Evolutionary conservation across 2,888 invertebrate species (phyloP).

Genomic region (Tipula unca): DNA sequence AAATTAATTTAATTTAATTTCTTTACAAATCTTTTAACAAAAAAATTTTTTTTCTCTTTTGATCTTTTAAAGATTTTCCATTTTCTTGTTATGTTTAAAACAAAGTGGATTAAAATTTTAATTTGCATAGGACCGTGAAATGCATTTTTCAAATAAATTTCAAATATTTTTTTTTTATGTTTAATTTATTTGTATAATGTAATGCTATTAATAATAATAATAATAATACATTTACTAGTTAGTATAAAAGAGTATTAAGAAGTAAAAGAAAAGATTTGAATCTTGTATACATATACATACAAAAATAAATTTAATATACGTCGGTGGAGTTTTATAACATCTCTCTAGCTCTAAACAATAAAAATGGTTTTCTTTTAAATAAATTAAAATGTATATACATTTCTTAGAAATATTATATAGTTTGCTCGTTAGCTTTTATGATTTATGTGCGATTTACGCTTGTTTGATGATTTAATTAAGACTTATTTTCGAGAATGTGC

Average conservation of each 20-base stretch:
- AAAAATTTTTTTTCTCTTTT: not conserved
- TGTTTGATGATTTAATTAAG: conserved; percentile 2
- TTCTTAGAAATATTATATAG: not conserved
- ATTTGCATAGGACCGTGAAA: conserved; percentile 14
- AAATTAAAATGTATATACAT: not conserved
- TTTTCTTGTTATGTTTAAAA: not conserved
- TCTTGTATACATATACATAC: too few relatives aligned
- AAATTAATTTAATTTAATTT: not conserved
- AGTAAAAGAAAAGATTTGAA: not conserved
- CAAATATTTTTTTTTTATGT: not conserved
- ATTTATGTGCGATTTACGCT: not conserved
- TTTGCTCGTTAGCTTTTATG: not conserved
- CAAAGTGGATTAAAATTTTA: not conserved
- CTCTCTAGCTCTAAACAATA: not conserved
- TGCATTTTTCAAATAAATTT: conserved; percentile 8
- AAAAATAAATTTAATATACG: not conserved
- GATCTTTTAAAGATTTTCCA: not conserved
- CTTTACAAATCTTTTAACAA: not conserved
- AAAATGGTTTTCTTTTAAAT: not conserved
- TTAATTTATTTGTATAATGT: not conserved
- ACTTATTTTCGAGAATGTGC: not conserved
- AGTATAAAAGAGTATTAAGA: not conserved
- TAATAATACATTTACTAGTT: not conserved
- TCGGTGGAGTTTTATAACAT: not conserved
- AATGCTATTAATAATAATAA: not conserved